These are phyloP conservation scores for Cotesia vestalis DNA, from an alignment of 1,140 invertebrate species.

Conservation along the genomic window DNA sequence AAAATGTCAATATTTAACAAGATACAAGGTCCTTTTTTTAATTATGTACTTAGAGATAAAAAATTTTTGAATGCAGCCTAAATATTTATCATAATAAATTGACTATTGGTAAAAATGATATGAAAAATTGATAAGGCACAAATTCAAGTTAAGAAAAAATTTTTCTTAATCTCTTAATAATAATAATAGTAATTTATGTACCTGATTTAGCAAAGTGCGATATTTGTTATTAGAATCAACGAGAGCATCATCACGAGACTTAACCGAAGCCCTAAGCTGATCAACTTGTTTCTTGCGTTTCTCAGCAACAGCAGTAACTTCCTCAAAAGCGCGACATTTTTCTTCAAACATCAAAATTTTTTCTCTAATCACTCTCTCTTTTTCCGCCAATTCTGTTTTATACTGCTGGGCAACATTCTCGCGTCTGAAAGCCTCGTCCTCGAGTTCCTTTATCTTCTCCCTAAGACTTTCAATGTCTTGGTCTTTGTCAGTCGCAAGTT, in stretches of 20 bases:
- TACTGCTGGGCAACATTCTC: conserved; percentile 54
- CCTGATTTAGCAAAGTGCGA: conserved; percentile 56
- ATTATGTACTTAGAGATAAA: no score
- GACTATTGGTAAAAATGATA: no score
- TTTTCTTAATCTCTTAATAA: neutral
- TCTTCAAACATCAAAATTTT: conserved; percentile 54
- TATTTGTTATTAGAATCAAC: conserved; percentile 62
- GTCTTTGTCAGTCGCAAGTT: conserved; percentile 47
- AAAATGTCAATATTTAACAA: no score
- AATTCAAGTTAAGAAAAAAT: no score
- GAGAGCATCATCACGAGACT: conserved; percentile 58
- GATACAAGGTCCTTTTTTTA: no score
- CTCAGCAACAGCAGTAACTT: conserved; percentile 51
- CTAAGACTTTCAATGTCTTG: conserved; percentile 51
- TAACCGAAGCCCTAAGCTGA: conserved; percentile 56
- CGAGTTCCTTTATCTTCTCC: conserved; percentile 57
- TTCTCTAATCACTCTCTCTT: conserved; percentile 57
- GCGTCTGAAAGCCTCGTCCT: conserved; percentile 59
- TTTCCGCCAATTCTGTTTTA: conserved; percentile 55
- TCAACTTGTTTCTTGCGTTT: conserved; percentile 62
- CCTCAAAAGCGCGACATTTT: conserved; percentile 54
- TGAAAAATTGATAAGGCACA: no score
- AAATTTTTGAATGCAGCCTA: no score
- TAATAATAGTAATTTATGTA: conserved; percentile 31
- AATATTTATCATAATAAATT: no score